Evolutionary conservation across 2,888 invertebrate species (phyloP).

Genomic region (Boloria euphrosyne): DNA sequence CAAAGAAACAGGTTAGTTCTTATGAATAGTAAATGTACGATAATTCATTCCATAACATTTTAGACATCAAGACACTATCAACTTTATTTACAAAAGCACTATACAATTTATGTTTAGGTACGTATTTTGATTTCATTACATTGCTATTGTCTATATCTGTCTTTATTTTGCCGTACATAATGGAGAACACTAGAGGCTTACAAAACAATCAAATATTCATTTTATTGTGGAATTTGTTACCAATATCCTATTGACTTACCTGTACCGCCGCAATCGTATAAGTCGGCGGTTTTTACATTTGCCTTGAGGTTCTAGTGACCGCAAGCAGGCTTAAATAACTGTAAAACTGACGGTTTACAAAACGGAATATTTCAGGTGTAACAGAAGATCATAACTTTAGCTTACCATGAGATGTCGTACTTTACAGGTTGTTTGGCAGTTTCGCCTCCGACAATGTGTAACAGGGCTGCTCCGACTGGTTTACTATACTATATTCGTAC

Average conservation of each 20-base stretch:
- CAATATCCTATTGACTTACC: slow-evolving; percentile 37
- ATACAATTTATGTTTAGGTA: not conserved
- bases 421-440: not conserved
- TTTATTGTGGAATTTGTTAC: slow-evolving; percentile 27
- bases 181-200: slow-evolving; percentile 5
- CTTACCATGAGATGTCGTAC: slow-evolving; percentile 6
- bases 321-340: slow-evolving; percentile 33
- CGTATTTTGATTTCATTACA: not conserved
- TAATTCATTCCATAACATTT: not conserved
- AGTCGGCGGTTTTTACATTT: slow-evolving; percentile 31
- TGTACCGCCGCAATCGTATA: slow-evolving; percentile 26
- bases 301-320: slow-evolving; percentile 31
- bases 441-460: not conserved
- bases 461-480: slow-evolving; percentile 13
- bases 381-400: slow-evolving; percentile 2
- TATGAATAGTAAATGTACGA: not conserved
- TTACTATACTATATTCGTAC: slow-evolving; percentile 7
- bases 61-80: not conserved
- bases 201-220: slow-evolving; percentile 29
- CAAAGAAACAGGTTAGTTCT: not conserved
- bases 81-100: not conserved
- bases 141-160: not conserved
- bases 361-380: slow-evolving; percentile 23
- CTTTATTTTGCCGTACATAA: not conserved
- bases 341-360: slow-evolving; percentile 25